Base-by-base conservation (phyloP, 2,113 vertebrate species). In the Esox niger region DNA sequence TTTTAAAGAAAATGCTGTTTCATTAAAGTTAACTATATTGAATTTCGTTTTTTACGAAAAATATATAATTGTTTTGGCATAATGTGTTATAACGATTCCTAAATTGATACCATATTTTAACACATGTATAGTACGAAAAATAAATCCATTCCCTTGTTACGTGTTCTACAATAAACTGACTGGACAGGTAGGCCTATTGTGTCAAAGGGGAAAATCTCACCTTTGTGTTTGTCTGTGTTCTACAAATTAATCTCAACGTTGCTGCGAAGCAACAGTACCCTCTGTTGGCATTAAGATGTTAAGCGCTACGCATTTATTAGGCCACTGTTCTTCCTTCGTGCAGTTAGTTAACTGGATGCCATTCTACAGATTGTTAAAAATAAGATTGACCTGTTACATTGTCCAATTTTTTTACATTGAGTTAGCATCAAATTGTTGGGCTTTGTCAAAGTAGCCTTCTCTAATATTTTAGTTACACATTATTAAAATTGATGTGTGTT, bases 251-350 rank as follows among this genome's bases (percentile, higher is more conserved):
- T 62, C 61, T 46, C 30, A 68, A 79, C 64, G 68, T 71, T 80
- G 82, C 77, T 82, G 77, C 84, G 81, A 87, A 77, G 79, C 89
- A 88, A 90, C 87, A 91, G 83, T 84, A 84, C 88, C 89, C 87
- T 89, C 89, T 90, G 74, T 89, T 87, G 89, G 79, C 77, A 59
- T 74, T 75, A 57, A 7, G 25, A 4, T 3, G 21, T 23, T 25
- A 35, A 21, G 4, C 47, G n/a, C 47, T 20, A n/a, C n/a, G n/a
- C n/a, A n/a, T n/a, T n/a, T n/a, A n/a, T n/a, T n/a, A n/a, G n/a
- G n/a, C 47, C 47, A 15, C n/a, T 52, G 8, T 6, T 13, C 4
- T 23, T 52, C 47, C 17, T 2, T 15, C 8, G n/a, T 52, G n/a
- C 20, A 8, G 47, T 52, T 21, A 21, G 3, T 52, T 52, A 4